phyloP scores from a whole-genome alignment of 2,888 invertebrate genomes.

The Protodeltote pygarga region DNA sequence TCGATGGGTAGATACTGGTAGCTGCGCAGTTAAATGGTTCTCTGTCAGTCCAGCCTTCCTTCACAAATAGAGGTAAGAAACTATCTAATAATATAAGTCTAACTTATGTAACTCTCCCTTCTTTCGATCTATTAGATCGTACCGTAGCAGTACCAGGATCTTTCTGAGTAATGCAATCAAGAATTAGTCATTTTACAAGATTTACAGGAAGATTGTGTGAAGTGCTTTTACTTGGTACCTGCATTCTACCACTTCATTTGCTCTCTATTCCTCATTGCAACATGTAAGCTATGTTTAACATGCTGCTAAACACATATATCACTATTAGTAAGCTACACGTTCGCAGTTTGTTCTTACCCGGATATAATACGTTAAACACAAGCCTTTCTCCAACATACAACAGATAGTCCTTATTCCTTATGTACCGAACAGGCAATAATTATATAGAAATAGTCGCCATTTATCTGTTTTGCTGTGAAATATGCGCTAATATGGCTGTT shows the following conservation, averaged over 20 bases:
- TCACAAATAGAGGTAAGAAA: no score
- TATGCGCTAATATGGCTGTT: slow-evolving; percentile 24
- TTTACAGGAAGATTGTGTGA: no score
- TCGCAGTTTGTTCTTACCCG: slow-evolving; percentile 30
- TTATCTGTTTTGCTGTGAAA: slow-evolving; percentile 31
- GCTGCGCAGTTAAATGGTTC: no score
- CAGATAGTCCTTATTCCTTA: slow-evolving; percentile 32
- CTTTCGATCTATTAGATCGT: no score
- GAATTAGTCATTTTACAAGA: no score
- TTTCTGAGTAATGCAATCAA: no score
- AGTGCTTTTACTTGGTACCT: no score
- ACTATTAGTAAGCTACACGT: slow-evolving; percentile 22
- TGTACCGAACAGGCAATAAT: slow-evolving; percentile 23
- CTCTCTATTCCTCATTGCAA: slow-evolving; percentile 8
- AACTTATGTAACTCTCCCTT: no score
- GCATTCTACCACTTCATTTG: slow-evolving; percentile 11
- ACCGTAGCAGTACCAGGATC: no score
- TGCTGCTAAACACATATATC: slow-evolving; percentile 16
- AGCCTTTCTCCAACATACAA: slow-evolving; percentile 40
- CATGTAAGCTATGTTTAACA: slow-evolving; percentile 18
- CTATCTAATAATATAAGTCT: no score
- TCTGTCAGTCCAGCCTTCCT: no score
- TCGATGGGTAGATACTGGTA: no score
- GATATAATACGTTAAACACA: slow-evolving; percentile 33
- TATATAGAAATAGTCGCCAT: slow-evolving; percentile 29